phyloP scores from a whole-genome alignment of 2,797 vertebrate genomes.

The Eulemur mongoz region DNA sequence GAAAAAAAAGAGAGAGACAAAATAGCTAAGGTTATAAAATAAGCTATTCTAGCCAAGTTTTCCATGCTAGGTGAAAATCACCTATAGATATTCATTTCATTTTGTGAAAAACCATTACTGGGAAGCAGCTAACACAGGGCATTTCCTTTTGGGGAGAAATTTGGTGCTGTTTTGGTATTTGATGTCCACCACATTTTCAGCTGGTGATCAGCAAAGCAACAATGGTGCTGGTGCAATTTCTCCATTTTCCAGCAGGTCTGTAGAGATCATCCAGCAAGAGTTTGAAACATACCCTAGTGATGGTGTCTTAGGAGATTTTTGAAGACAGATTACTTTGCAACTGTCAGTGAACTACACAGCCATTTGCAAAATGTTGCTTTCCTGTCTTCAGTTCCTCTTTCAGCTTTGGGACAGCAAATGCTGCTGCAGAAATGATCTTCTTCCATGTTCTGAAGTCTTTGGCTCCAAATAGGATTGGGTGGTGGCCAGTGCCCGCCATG shows the following conservation, averaged over 20 bases:
- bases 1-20: not conserved
- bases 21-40: not conserved
- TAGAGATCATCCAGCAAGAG: not conserved
- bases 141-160: not conserved
- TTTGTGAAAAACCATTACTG: not conserved
- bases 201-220: not conserved
- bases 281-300: not conserved
- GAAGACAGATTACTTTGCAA: not conserved
- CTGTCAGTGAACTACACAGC: not conserved
- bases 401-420: not conserved
- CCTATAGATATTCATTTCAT: not conserved
- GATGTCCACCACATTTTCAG: not conserved
- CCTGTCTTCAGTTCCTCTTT: slow-evolving; percentile 49
- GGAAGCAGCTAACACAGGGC: not conserved
- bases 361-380: not conserved
- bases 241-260: not conserved
- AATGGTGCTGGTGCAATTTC: fast-evolving
- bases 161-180: not conserved
- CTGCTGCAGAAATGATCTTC: not conserved
- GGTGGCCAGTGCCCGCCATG: too few relatives aligned
- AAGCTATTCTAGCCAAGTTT: not conserved
- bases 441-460: not conserved
- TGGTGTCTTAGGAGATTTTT: not conserved
- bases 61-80: not conserved
- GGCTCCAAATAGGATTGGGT: not conserved